Base-by-base conservation (phyloP, 2,797 vertebrate genomes). In the Phoxinus dragarum region DNA sequence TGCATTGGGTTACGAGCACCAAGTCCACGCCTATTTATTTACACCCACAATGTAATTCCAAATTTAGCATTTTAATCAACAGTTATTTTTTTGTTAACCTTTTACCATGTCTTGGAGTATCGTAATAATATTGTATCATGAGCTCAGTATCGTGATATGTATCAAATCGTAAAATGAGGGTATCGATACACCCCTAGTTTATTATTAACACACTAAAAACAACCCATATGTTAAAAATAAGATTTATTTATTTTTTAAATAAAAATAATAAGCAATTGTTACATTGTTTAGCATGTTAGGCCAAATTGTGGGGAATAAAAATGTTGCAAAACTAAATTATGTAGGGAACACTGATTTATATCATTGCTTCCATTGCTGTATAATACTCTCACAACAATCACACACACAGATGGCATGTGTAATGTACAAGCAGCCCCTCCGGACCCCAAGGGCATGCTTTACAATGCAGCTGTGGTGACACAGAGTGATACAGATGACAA, bases 401-500 rank as follows among this genome's bases (percentile, higher is more conserved):
- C n/a, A 54, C 78, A 83, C 44, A 81, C 21, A 44, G 21, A 77
- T 82, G 27, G 27, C 11, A 56, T 40, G 72, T 76, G 61, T 69
- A 68, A 86, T 67, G 64, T 19, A 87, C 36, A 19, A 4, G 19
- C 31, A 69, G 17, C 61, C 42, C 42, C 68, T 23, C 31, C 1
- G 5, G n/a, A 61, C 82, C 82, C 81, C 86, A 81, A 75, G 61
- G 86, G 79, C 73, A 78, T 88, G 83, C 71, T 89, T 86, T 52
- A 74, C 81, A 86, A 84, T 78, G 74, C 80, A 86, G 77, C 84
- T 78, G 72, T 59, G 66, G 77, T 79, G 81, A 84, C 54, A 87
- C 75, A 81, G 47, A 77, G 79, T 77, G 77, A 80, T 74, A 66
- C 31, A 40, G 59, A 64, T 49, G 68, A 75, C 64, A 81, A 66